Percentiles rank a stretch among this genome's conserved stretches.
phyloP scores from a whole-genome alignment of 2,888 invertebrate species.

The Netelia inedita region DNA sequence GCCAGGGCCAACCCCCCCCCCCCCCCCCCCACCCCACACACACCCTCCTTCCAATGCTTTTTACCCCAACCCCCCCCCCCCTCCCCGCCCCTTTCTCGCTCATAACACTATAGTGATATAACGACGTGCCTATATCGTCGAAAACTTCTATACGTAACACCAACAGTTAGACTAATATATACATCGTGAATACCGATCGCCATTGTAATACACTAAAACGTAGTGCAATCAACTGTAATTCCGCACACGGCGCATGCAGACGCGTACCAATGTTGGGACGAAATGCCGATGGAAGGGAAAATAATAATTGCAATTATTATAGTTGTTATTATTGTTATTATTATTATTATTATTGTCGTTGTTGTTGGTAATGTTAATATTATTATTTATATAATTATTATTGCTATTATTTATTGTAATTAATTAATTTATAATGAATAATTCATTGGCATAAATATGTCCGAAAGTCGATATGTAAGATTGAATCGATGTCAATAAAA shows the following conservation, averaged over 20 bases:
- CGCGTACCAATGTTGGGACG: background rate
- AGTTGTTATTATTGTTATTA: background rate
- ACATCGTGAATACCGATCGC: constrained; percentile 34
- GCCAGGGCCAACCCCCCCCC: constrained; percentile 53
- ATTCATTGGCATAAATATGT: too few relatives aligned
- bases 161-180: constrained; percentile 17
- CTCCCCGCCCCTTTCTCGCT: constrained; percentile 68
- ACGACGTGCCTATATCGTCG: constrained; percentile 16
- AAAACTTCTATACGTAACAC: constrained; percentile 20
- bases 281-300: background rate
- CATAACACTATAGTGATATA: constrained; percentile 35
- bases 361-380: background rate
- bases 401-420: background rate
- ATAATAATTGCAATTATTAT: background rate
- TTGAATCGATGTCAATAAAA: too few relatives aligned
- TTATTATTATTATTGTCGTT: too few relatives aligned
- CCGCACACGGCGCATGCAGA: constrained; percentile 1
- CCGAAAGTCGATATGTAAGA: too few relatives aligned
- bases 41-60: constrained; percentile 32
- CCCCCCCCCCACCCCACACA: constrained; percentile 25
- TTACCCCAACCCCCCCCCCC: constrained; percentile 55
- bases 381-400: background rate
- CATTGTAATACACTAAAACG: constrained; percentile 31
- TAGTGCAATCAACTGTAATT: constrained; percentile 39
- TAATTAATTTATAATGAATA: background rate